Evolutionary conservation across 2,888 invertebrate genomes (phyloP), one percentile per base, ranked within the genome.

Genomic region (Thera obeliscata): DNA sequence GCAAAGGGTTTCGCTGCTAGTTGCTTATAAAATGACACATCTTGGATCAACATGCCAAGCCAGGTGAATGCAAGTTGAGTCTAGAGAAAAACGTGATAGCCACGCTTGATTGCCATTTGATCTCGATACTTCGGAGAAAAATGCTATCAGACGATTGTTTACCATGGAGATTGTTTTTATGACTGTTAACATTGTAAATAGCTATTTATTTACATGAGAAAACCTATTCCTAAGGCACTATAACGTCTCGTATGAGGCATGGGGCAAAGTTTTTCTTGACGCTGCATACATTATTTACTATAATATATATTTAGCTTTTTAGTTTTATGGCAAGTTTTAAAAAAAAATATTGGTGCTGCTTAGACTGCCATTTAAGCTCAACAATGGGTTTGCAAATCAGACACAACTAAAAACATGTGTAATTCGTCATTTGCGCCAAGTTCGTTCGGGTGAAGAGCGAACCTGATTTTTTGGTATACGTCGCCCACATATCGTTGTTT

Each of bases 51-150:
- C 4, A 49, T 49, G 48, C 9, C 9, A 46, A 46, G 2, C 2
- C 43, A 9, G 9, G 1, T 46, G 5, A 41, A 60, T 33, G 38
- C 9, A 52, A 50, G 36, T 56, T n/a, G 7, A 12, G n/a, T 38
- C 2, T 2, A 56, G 56, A 38, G 56, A 41, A 33, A 38, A 59
- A 59, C 38, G 49, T 49, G 36, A 12, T 12, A 38, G 36, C 7
- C 38, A 48, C n/a, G 9, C 8, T 48, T 50, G 49, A 5, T 49
- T 38, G 12, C n/a, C 8, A 59, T 50, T 59, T 38, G 49, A 59
- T 50, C 59, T 50, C 50, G 49, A 38, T 50, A 36, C 38, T 59
- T 50, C 49, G 36, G n/a, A 59, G 49, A 59, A 59, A 59, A 59
- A n/a, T 49, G 43, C 35, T 43, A 54, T 61, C 8, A 12, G n/a